Base-by-base conservation (phyloP, 2,888 invertebrate genomes). In the Temnothorax rugatulus region DNA sequence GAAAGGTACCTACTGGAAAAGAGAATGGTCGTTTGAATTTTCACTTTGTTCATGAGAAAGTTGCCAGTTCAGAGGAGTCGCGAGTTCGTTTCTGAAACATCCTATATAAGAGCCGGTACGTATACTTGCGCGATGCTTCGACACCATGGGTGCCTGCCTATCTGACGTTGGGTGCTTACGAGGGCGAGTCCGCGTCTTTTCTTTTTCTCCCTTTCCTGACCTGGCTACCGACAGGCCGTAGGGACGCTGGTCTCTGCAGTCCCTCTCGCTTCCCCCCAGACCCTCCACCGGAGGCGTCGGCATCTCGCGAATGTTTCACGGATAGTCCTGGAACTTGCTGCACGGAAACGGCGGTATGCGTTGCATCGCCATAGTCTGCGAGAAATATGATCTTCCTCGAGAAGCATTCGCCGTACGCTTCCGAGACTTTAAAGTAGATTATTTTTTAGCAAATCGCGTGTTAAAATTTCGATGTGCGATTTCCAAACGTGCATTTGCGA, bases 141-240 rank as follows among this genome's bases (percentile, higher is more conserved):
- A 91, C 91, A 91, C 91, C 88, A 91, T 76, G 87, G 89, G 89
- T 84, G 91, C 87, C 89, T 90, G 85, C 88, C 91, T 89, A 91
- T 89, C 91, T 89, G 91, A 90, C 91, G 86, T 87, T 89, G 87
- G 91, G 86, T 90, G 89, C 90, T 90, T 90, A 89, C 89, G 88
- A 90, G 86, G 85, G 86, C 90, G 89, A 90, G 87, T 83, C 86
- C 84, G 68, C 71, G 52, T 83, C 83, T 52, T 84, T 86, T 85
- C 83, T 83, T 89, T 87, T 85, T 86, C 85, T 88, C 63, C 73
- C 77, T 87, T 87, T 85, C 77, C 69, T 85, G 85, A 84, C 85
- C 87, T 81, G 88, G 86, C 90, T 90, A 89, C 90, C 89, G 86
- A 88, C 81, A 83, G 82, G 68, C 85, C 81, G 38, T 59, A 84